A percentile compares a stretch with the other conserved stretches of the same genome.
Evolutionary conservation across 37 sponge, comb jelly and placozoan genomes (phyloP).

Genomic region (Hormiphora californensis): DNA sequence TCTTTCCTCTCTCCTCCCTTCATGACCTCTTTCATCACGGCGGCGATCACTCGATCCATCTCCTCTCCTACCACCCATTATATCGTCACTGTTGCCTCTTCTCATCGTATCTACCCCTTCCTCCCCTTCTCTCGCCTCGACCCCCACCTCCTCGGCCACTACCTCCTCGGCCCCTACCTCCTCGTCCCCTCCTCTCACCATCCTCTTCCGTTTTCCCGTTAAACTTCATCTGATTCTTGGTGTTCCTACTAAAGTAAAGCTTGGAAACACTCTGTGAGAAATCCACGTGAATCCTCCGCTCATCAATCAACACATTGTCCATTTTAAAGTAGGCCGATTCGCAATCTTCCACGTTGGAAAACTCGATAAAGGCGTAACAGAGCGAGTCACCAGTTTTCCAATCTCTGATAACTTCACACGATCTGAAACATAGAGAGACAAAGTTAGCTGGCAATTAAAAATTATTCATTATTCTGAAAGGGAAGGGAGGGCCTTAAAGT

Average conservation of each 20-base stretch:
- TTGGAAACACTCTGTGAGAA: constrained; percentile 96
- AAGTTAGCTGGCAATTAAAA: too few relatives aligned
- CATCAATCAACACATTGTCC: constrained; percentile 98
- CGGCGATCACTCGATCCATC: background rate
- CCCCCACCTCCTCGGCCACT: too few relatives aligned
- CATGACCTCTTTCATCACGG: background rate
- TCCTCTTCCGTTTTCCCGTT: background rate
- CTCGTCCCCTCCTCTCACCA: background rate
- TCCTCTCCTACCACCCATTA: background rate
- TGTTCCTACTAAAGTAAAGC: constrained; percentile 26
- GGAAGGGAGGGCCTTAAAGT: too few relatives aligned
- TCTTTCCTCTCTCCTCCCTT: background rate
- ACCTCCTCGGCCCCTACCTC: too few relatives aligned
- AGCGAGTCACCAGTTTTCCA: constrained; percentile 95
- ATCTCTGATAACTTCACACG: constrained; percentile 92
- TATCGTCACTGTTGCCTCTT: background rate
- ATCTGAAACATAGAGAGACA: too few relatives aligned
- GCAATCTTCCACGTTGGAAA: constrained; percentile 87
- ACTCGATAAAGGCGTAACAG: constrained; percentile 96
- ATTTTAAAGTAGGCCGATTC: constrained; percentile 97
- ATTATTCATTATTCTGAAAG: too few relatives aligned
- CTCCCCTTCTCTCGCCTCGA: background rate
- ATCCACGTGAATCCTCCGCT: constrained; percentile 94
- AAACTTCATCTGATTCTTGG: constrained; percentile 26
- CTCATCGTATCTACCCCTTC: background rate